These are phyloP conservation scores for Argopecten irradians DNA, from an alignment of 1,140 invertebrate species.

Conservation along the genomic window DNA sequence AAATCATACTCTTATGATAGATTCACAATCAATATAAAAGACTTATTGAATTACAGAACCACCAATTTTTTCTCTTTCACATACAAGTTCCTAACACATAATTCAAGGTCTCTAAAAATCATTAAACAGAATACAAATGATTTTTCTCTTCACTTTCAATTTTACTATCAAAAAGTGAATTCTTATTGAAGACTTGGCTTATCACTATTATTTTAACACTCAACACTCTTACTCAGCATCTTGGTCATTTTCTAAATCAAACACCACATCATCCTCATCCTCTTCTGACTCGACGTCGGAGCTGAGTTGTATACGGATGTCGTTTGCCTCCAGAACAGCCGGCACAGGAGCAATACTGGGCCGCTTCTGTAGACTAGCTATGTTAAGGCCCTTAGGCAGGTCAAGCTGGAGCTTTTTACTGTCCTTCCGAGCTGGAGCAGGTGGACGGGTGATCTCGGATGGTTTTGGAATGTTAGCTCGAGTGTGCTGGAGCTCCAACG, in stretches of 20 bases:
- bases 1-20: neutral
- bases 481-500: constrained; percentile 72
- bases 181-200: no score
- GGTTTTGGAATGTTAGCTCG: constrained; percentile 36
- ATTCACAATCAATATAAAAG: no score
- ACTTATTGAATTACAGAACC: no score
- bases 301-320: constrained; percentile 62
- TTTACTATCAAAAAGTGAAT: no score
- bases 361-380: constrained; percentile 69
- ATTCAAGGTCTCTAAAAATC: no score
- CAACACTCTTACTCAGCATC: neutral
- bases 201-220: no score
- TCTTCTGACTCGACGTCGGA: constrained; percentile 46
- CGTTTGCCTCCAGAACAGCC: constrained; percentile 73
- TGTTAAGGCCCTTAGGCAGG: constrained; percentile 66
- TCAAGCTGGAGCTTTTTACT: constrained; percentile 56
- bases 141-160: no score
- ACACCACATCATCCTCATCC: constrained; percentile 52
- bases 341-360: constrained; percentile 78
- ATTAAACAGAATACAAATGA: no score
- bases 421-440: neutral
- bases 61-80: no score
- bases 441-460: constrained; percentile 13
- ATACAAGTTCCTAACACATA: no score
- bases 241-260: constrained; percentile 15